phyloP scores from a whole-genome alignment of 2,113 vertebrate species.

The Nematolebias whitei region DNA sequence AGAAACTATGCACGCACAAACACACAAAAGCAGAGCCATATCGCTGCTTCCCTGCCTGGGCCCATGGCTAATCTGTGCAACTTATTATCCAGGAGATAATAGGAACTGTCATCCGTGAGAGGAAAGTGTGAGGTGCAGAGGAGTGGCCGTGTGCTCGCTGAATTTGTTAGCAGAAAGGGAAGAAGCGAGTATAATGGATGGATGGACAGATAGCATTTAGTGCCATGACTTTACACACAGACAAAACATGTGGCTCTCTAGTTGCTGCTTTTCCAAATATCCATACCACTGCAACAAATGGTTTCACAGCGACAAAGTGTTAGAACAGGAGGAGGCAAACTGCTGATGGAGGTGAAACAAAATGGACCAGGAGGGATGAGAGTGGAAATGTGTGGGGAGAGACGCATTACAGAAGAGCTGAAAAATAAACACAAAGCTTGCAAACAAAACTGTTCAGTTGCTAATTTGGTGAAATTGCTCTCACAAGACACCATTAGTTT shows the following conservation, averaged over 20 bases:
- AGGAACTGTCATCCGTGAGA: slow-evolving; percentile 59
- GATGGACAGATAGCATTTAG: no score
- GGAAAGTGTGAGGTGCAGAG: slow-evolving; percentile 18
- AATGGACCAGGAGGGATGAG: slow-evolving; percentile 30
- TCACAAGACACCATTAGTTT: slow-evolving; percentile 22
- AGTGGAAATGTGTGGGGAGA: not conserved
- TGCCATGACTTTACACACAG: slow-evolving; percentile 35
- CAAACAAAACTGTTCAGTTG: slow-evolving; percentile 28
- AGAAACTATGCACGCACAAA: slow-evolving; percentile 8
- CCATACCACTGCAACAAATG: slow-evolving; percentile 15
- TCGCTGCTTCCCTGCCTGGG: slow-evolving; percentile 35
- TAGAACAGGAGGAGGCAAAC: slow-evolving; percentile 14
- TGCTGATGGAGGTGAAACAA: slow-evolving; percentile 40
- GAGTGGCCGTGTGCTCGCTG: slow-evolving; percentile 19
- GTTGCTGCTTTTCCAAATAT: slow-evolving; percentile 29
- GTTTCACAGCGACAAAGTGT: slow-evolving; percentile 10
- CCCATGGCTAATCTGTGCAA: slow-evolving; percentile 56
- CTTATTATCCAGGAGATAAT: slow-evolving; percentile 66
- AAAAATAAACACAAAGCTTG: slow-evolving; percentile 4
- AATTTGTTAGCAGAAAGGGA: slow-evolving; percentile 45
- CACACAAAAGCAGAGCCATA: slow-evolving; percentile 21
- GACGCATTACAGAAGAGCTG: slow-evolving; percentile 16
- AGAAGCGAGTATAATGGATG: no score
- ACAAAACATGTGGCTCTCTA: slow-evolving; percentile 37
- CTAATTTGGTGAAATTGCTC: slow-evolving; percentile 29